phyloP scores from a whole-genome alignment of 2,888 invertebrate genomes.

The Pyrrhia umbra region DNA sequence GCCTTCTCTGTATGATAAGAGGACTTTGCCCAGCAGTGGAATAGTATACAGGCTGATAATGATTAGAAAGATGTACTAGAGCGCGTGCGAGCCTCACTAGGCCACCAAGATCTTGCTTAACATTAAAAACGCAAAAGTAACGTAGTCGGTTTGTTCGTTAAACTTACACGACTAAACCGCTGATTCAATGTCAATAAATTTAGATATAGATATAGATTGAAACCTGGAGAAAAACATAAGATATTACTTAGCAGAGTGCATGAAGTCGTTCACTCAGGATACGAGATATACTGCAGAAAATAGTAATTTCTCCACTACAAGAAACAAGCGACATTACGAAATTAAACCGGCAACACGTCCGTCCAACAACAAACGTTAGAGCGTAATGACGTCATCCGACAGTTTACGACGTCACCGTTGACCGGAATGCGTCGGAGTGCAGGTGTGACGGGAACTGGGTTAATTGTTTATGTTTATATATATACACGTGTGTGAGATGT shows the following conservation, averaged over 20 bases:
- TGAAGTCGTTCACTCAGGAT: too few species aligned
- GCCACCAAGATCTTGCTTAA: too few species aligned
- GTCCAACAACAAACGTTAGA: conserved; percentile 36
- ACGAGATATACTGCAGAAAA: not conserved
- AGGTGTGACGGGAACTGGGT: conserved; percentile 38
- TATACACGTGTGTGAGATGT: too few species aligned
- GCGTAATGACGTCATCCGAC: conserved; percentile 42
- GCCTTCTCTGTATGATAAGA: too few species aligned
- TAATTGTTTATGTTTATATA: conserved; percentile 28
- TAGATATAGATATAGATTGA: not conserved
- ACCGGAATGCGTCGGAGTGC: conserved; percentile 36
- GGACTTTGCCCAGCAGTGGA: too few species aligned
- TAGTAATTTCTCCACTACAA: not conserved
- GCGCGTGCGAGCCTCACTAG: too few species aligned
- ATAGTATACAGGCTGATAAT: too few species aligned
- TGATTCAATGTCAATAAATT: not conserved
- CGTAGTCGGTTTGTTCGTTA: not conserved
- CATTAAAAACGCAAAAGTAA: too few species aligned
- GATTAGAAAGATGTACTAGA: too few species aligned
- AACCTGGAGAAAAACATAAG: not conserved
- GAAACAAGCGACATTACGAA: not conserved
- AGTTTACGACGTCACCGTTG: conserved; percentile 39
- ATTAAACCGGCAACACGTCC: conserved; percentile 12
- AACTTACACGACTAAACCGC: not conserved
- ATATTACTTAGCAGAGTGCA: not conserved